phyloP scores from a whole-genome alignment of 2,888 invertebrate genomes.

The Coelopa pilipes region DNA sequence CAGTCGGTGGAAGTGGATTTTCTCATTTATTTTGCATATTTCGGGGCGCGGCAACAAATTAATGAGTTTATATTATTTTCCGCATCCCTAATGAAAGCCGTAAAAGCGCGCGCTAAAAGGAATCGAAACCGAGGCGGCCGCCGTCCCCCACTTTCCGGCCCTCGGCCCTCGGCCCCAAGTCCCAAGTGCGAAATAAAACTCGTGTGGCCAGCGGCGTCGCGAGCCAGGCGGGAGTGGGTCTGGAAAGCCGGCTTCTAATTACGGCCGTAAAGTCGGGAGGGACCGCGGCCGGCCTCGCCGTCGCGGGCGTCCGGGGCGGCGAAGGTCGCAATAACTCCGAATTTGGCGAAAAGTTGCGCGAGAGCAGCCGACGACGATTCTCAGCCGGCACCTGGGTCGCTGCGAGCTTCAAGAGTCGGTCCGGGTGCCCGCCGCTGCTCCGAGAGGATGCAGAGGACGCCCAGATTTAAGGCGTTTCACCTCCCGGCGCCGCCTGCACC shows the following conservation, averaged over 20 bases:
- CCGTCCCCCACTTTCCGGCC: too few relatives aligned
- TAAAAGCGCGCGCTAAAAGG: slow-evolving; percentile 32
- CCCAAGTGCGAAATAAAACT: slow-evolving; percentile 23
- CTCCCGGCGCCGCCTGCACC: too few relatives aligned
- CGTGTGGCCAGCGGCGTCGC: neutral
- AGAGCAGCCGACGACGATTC: too few relatives aligned
- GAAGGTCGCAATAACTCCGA: neutral
- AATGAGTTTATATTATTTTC: slow-evolving; percentile 48
- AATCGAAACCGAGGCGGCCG: too few relatives aligned
- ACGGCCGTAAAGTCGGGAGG: slow-evolving; percentile 17
- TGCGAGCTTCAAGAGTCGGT: too few relatives aligned
- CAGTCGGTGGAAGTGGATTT: slow-evolving; percentile 45
- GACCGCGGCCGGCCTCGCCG: neutral
- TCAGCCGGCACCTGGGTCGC: too few relatives aligned
- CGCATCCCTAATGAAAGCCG: slow-evolving; percentile 40
- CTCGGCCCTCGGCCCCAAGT: too few relatives aligned
- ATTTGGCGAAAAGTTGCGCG: neutral
- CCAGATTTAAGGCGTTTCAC: too few relatives aligned
- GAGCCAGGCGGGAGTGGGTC: neutral
- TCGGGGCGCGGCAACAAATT: slow-evolving; percentile 50
- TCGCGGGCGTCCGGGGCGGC: neutral
- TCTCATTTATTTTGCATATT: slow-evolving; percentile 51
- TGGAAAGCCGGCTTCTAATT: slow-evolving; percentile 21
- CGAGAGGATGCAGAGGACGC: too few relatives aligned
- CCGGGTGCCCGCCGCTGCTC: too few relatives aligned